Percentiles rank a stretch among this genome's conserved stretches.
These are phyloP conservation scores for Antedon mediterranea DNA, from an alignment of 53 echinoderm and acorn worm species.

Conservation along the genomic window DNA sequence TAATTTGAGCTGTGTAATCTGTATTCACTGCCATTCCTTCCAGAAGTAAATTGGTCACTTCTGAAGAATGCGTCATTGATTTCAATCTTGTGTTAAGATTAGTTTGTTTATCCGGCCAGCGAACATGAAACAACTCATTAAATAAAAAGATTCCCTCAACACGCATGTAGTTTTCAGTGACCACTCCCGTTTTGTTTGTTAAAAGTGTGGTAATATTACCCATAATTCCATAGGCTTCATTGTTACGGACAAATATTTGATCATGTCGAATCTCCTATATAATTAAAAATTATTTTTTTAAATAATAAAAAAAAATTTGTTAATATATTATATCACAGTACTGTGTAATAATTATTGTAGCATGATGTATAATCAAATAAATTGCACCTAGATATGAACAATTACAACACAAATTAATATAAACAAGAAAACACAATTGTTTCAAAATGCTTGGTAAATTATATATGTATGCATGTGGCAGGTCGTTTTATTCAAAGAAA, in stretches of 20 bases:
- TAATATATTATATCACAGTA: too few relatives aligned
- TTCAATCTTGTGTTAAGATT: not conserved
- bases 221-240: not conserved
- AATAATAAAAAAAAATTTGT: too few relatives aligned
- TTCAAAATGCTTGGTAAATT: too few relatives aligned
- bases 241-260: not conserved
- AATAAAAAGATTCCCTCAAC: not conserved
- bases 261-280: not conserved
- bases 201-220: not conserved
- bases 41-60: not conserved
- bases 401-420: too few relatives aligned
- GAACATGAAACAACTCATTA: not conserved
- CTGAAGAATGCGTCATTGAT: not conserved
- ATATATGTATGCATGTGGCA: too few relatives aligned
- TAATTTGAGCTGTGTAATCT: not conserved
- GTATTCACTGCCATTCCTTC: not conserved
- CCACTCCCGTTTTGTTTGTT: not conserved
- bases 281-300: too few relatives aligned
- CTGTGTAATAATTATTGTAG: too few relatives aligned
- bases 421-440: too few relatives aligned
- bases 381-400: too few relatives aligned
- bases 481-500: too few relatives aligned
- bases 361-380: too few relatives aligned
- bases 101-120: not conserved
- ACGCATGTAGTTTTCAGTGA: not conserved